Evolutionary conservation across 1,140 invertebrate species (phyloP), one percentile per base, ranked within the genome.

Genomic region (Palaemon carinicauda): DNA sequence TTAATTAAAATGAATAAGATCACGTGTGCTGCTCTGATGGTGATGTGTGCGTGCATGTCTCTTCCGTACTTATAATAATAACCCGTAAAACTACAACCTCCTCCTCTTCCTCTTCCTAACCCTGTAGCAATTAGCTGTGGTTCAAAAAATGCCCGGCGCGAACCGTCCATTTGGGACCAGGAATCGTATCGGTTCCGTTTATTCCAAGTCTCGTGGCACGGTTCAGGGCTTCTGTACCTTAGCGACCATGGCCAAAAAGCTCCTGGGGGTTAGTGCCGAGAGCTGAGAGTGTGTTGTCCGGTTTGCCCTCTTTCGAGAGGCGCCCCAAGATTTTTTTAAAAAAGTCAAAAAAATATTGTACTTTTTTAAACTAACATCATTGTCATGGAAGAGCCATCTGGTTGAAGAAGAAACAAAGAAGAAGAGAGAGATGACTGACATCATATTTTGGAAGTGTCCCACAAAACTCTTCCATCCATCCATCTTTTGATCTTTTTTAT

Each of bases 171-270:
- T n/a, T 31, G 82, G 65, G 73, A 83, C 82, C 82, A 83, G 82
- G 82, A 83, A 83, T 83, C 82, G 82, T 73, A 83, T 83, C 82
- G 82, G 73, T 83, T 83, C 82, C 82, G 82, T 83, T 73, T 83
- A 83, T 83, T 83, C 82, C 82, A 75, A 75, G 82, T 83, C 73
- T 31, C 71, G 29, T 75, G 71, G 71, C 56, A 52, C 52, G 82
- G 82, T 83, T 83, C 82, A 50, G 71, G 82, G 82, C 82, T 83
- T 75, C 31, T 83, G 74, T 75, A 74, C 74, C 71, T 56, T 24
- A 54, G 73, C 53, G 82, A 81, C 80, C 41, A 17, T 33, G 73
- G 73, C 73, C 21, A 50, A 41, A 50, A n/a, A 17, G 14, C 51
- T 33, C n/a, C 56, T 27, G n/a, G 69, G 10, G 17, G 33, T 75